Base-by-base conservation (phyloP, 2,888 invertebrate species). In the Napeogenes sylphis region DNA sequence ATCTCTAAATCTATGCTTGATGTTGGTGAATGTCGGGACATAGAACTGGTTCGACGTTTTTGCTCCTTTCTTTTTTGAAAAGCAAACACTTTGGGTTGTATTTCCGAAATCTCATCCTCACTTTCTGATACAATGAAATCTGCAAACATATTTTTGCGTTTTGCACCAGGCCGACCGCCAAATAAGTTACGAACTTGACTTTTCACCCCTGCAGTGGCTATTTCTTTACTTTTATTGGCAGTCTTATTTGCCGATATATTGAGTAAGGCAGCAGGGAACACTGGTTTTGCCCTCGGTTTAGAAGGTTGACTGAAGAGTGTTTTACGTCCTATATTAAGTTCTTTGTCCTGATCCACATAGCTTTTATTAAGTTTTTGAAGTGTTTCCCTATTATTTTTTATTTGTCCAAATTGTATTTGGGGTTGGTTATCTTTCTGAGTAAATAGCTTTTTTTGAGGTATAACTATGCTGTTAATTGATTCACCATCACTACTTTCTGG, bases 401-500 rank as follows among this genome's bases (percentile, higher is more conserved):
- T 62, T 66, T 80, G 69, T 4, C 71, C 71, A 69, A 81, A 84
- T 58, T 79, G 80, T 35, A 80, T 79, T 66, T 80, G 74, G 2
- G 73, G 70, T 46, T 71, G 68, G 46, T 76, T 79, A 55, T 85
- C 81, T 71, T 85, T 87, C 62, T 85, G 80, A 10, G 77, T 73
- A 55, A 90, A 89, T 0, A 90, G 70, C 68, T 77, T 84, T 51
- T 82, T 72, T 70, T 87, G 85, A 38, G 88, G 84, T 3, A 90
- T 74, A 0, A 87, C 80, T 65, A 90, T 89, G 69, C 90, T 90
- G 46, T 69, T 73, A 30, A 90, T 82, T 12, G 90, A 87, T 73
- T 89, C 90, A 70, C 75, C 79, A 63, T 82, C 87, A 68, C 90
- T 89, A 70, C 84, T 89, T 8, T 89, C 88, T 61, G 85, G 85